Evolutionary conservation across 2,888 invertebrate species (phyloP).

Genomic region (Helleia helle): DNA sequence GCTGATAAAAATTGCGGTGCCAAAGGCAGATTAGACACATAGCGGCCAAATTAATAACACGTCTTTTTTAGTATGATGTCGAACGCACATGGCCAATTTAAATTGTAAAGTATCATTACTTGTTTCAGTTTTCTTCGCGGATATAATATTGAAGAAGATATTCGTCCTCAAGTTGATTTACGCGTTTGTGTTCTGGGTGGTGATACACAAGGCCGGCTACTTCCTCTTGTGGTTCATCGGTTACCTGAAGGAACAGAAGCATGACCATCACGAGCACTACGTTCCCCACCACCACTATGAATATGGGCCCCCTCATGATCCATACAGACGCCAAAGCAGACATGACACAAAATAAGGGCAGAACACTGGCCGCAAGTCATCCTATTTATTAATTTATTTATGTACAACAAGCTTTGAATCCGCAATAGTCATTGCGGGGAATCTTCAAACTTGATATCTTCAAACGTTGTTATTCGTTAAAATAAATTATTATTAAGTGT

Average conservation of each 20-base stretch:
- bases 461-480: no score
- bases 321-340: background rate
- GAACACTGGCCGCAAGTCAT: no score
- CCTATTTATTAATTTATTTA: no score
- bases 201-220: constrained; percentile 63
- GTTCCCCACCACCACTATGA: constrained; percentile 25
- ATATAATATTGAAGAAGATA: constrained; percentile 55
- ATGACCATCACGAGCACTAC: constrained; percentile 32
- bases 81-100: no score
- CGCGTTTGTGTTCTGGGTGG: constrained; percentile 55
- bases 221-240: constrained; percentile 57
- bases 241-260: constrained; percentile 54
- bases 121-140: constrained; percentile 55
- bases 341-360: background rate
- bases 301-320: constrained; percentile 25
- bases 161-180: constrained; percentile 58
- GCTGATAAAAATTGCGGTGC: no score
- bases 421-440: no score
- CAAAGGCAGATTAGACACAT: no score
- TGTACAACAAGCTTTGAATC: no score
- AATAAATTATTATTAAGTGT: no score
- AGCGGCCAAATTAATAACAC: no score
- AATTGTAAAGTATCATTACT: background rate
- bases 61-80: no score
- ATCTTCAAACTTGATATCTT: no score